A percentile compares a stretch with the other conserved stretches of the same genome.
These are phyloP conservation scores for Poeciliopsis gracilis DNA, from an alignment of 2,797 vertebrate species.

Conservation along the genomic window DNA sequence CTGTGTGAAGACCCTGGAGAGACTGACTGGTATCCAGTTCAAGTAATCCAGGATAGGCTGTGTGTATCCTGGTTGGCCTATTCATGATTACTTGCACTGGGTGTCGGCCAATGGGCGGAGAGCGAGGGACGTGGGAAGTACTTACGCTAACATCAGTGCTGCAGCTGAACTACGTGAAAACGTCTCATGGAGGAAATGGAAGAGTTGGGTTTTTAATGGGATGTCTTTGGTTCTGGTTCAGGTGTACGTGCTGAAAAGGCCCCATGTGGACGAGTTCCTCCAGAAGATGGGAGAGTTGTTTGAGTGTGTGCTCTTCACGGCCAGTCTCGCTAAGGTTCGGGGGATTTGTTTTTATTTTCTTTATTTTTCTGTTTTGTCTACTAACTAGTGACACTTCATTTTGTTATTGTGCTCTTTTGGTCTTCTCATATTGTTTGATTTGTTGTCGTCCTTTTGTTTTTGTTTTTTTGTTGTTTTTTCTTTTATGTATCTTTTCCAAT, in stretches of 20 bases:
- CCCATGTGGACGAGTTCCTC: constrained; percentile 95
- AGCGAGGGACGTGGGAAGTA: neutral
- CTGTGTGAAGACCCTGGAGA: constrained; percentile 31
- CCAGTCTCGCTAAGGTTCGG: constrained; percentile 93
- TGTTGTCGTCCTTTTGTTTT: constrained; percentile 68
- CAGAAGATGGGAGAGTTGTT: constrained; percentile 97
- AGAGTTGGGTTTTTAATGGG: neutral
- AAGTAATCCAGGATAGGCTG: constrained; percentile 99
- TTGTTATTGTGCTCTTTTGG: neutral
- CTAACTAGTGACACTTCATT: neutral
- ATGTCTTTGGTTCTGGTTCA: constrained; percentile 48
- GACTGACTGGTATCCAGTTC: constrained; percentile 88
- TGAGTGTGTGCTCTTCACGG: constrained; percentile 97
- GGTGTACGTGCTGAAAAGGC: constrained; percentile 97
- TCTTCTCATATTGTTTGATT: constrained; percentile 58
- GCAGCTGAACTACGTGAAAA: neutral
- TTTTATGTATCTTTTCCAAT: constrained; percentile 70
- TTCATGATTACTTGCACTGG: constrained; percentile 99
- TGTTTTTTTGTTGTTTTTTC: constrained; percentile 27
- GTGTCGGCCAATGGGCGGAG: constrained; percentile 69
- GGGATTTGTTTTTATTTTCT: neutral
- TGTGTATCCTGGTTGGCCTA: constrained; percentile 91
- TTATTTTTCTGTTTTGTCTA: constrained; percentile 1
- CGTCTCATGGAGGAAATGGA: neutral
- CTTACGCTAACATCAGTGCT: neutral